Percentiles rank a stretch among this genome's conserved stretches.
These are phyloP conservation scores for Xenopus borealis DNA, from an alignment of 2,113 vertebrate species.

Conservation along the genomic window DNA sequence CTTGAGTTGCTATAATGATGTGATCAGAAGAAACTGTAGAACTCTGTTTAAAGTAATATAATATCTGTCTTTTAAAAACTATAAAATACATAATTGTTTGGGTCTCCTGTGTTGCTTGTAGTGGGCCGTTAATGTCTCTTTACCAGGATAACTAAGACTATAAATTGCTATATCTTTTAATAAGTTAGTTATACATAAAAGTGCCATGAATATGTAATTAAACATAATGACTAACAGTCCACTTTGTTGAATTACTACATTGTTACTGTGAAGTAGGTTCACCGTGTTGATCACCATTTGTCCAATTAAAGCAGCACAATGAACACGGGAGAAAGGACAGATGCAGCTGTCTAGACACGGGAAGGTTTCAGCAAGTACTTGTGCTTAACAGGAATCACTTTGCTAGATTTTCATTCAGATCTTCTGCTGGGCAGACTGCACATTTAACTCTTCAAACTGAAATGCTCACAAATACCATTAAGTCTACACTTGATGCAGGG, in stretches of 20 bases:
- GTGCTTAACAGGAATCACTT: neutral
- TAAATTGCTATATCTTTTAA: too few relatives aligned
- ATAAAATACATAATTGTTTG: too few relatives aligned
- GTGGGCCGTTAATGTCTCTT: too few relatives aligned
- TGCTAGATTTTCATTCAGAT: neutral
- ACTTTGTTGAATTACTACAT: slow-evolving; percentile 6
- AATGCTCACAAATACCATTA: too few relatives aligned
- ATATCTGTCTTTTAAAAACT: too few relatives aligned
- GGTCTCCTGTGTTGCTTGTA: too few relatives aligned
- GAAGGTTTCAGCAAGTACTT: slow-evolving; percentile 5
- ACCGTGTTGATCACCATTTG: slow-evolving; percentile 14
- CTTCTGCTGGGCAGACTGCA: neutral
- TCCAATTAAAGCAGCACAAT: slow-evolving; percentile 17
- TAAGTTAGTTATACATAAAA: neutral
- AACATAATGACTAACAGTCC: slow-evolving; percentile 5
- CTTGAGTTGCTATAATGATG: too few relatives aligned
- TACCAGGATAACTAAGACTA: too few relatives aligned
- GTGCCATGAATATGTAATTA: slow-evolving; percentile 22
- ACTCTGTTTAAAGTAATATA: too few relatives aligned
- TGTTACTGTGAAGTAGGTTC: slow-evolving; percentile 21
- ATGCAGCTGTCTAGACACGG: slow-evolving; percentile 31
- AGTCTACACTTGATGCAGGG: too few relatives aligned
- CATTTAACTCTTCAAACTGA: too few relatives aligned
- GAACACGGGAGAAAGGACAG: neutral
- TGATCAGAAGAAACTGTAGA: too few relatives aligned